Evolutionary conservation across 2,797 vertebrate species (phyloP), one percentile per base, ranked within the genome.

Genomic region (Anableps anableps): DNA sequence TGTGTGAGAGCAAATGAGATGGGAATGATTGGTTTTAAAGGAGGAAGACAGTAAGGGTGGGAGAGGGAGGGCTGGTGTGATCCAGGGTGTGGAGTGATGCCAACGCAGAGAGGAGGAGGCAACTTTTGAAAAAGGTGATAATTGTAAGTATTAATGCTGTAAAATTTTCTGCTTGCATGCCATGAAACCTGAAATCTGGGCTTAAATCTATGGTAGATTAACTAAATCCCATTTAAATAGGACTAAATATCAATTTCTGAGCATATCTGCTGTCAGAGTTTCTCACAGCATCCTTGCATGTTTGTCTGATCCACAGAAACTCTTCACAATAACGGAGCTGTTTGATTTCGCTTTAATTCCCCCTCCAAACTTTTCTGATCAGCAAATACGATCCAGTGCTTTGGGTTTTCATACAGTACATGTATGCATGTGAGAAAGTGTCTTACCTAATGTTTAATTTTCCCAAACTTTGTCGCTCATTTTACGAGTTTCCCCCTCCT

Each of bases 381-480:
- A 72, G 68, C 81, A 84, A 86, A 72, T 47, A 70, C 82, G 83
- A 89, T 80, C 53, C 85, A 73, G 84, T 89, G 73, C 74, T 86
- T 83, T 73, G 74, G 72, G 53, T 64, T 83, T 75, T 70, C 26
- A 70, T 45, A 70, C 41, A 3, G 66, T 68, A 76, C 47, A 2
- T 71, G 47, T 36, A 74, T 79, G 79, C 84, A 91, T 89, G 89
- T 90, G 93, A 95, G 93, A 93, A 92, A 84, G 85, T 75, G 84
- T 86, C 93, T 95, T 95, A 95, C 92, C 94, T 95, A 95, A 95
- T 96, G 95, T 96, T 96, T 96, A 96, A 96, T 96, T 96, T 96
- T 96, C 96, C 96, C 96, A 96, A 96, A 96, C 94, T 95, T 96
- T 96, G 95, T 96, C 94, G 92, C 94, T 95, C 91, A 93, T 96